Percentiles rank a stretch among this genome's conserved stretches.
Conservation (phyloP, 2,888 invertebrate genomes). For the Plagodis dolabraria region DNA sequence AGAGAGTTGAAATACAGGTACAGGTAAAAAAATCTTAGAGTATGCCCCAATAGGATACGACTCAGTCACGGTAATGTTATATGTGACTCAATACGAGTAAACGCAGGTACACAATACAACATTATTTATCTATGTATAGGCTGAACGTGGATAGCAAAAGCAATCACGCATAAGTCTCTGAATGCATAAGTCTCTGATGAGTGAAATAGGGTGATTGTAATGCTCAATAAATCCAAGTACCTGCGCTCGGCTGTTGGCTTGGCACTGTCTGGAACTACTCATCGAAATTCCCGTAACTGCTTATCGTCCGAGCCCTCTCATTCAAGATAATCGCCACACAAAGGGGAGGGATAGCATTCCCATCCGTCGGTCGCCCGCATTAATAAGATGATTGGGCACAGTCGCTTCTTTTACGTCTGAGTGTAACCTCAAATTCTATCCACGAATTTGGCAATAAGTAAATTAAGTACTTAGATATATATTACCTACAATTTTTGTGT, state of each 20-base stretch:
- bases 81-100: no score
- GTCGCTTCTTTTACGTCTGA: slow-evolving; percentile 61
- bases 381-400: slow-evolving; percentile 70
- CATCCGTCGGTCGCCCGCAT: slow-evolving; percentile 48
- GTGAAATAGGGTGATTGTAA: background rate
- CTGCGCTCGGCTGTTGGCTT: slow-evolving; percentile 1
- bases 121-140: no score
- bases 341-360: slow-evolving; percentile 70
- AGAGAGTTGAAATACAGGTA: no score
- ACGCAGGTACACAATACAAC: no score
- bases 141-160: no score
- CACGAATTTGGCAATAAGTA: slow-evolving; percentile 9
- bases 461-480: background rate
- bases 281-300: slow-evolving; percentile 53
- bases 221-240: slow-evolving; percentile 2
- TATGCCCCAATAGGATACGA: no score
- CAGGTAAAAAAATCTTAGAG: no score
- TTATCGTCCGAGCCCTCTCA: slow-evolving; percentile 64
- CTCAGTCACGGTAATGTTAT: no score
- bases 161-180: no score
- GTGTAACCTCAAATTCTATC: slow-evolving; percentile 44
- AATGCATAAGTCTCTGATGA: no score
- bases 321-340: slow-evolving; percentile 63
- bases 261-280: slow-evolving; percentile 33
- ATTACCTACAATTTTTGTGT: slow-evolving; percentile 4